Percentiles rank a stretch among this genome's conserved stretches.
Conservation (phyloP, 1,140 invertebrate species). For the Drosophila parvula region DNA sequence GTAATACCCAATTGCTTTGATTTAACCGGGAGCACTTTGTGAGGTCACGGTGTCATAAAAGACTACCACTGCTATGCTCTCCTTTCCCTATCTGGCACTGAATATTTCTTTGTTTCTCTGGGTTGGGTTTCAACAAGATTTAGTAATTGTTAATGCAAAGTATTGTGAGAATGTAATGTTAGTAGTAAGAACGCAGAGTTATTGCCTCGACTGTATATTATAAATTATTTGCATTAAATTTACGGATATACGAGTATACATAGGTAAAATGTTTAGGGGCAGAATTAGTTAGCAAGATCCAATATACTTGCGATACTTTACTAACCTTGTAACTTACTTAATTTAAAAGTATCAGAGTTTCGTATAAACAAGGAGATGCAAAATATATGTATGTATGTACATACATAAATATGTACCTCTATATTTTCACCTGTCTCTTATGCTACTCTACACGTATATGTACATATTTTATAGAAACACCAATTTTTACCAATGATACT, state of each 20-base stretch:
- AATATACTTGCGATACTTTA: too few species aligned
- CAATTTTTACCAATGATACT: too few species aligned
- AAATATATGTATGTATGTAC: too few species aligned
- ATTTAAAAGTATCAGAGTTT: too few species aligned
- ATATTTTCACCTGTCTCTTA: too few species aligned
- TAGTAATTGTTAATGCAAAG: not conserved
- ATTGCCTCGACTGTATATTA: not conserved
- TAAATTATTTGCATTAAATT: not conserved
- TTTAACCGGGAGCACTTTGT: slow-evolving; percentile 42
- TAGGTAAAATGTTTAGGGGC: too few species aligned
- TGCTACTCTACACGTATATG: too few species aligned
- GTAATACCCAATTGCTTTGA: slow-evolving; percentile 47
- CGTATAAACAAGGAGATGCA: too few species aligned
- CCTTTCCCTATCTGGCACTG: not conserved
- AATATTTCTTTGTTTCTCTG: not conserved
- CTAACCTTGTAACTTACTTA: too few species aligned
- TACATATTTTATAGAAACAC: too few species aligned
- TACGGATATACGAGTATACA: not conserved
- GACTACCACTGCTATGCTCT: slow-evolving; percentile 2
- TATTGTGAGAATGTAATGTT: not conserved
- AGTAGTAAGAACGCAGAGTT: not conserved
- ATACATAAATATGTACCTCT: too few species aligned
- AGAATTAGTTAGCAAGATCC: not conserved
- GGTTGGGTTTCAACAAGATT: not conserved
- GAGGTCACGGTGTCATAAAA: slow-evolving; percentile 40